Evolutionary conservation across 1,140 invertebrate genomes (phyloP), one percentile per base, ranked within the genome.

Genomic region (Orchestia grillus): DNA sequence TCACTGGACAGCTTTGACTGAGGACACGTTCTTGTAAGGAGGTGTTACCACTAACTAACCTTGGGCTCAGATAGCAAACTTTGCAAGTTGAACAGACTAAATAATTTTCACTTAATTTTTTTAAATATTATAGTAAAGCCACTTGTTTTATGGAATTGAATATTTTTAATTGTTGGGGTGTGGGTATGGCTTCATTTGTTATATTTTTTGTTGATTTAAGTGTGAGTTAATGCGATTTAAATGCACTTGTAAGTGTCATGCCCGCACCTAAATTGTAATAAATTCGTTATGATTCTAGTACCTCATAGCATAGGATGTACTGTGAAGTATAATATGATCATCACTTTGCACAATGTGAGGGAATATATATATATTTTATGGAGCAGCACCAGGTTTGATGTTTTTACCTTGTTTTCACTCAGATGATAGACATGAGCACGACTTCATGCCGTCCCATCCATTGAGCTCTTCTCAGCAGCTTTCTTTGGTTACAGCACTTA

Each of bases 1-100:
- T 45, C 92, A 19, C 92, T 94, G 92, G 92, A 94, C 92, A 94
- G 92, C 92, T 94, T 94, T 94, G 92, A 94, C 92, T 45, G 92
- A 94, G 92, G 92, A 94, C 43, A 28, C 92, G 92, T 94, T 44
- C 92, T 94, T 94, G 92, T 94, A 94, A 94, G 92, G 44, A 94
- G 44, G 92, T 94, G 92, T 94, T 94, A 42, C 40, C 92, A 94
- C 92, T 94, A 94, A 94, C 92, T 94, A 94, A 94, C 92, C 43
- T 94, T 44, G 92, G 43, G 92, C 92, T 94, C 40, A 90, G n/a
- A 44, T 90, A 90, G 88, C 92, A 44, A 47, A 45, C 41, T 47
- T 94, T 94, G 92, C 41, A 94, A 94, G 6, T 94, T 94, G 92
- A 47, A 45, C 43, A 94, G 47, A 94, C 40, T 94, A 90, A 42